Conservation (phyloP, 2,113 vertebrate species). For the Sapajus apella region DNA sequence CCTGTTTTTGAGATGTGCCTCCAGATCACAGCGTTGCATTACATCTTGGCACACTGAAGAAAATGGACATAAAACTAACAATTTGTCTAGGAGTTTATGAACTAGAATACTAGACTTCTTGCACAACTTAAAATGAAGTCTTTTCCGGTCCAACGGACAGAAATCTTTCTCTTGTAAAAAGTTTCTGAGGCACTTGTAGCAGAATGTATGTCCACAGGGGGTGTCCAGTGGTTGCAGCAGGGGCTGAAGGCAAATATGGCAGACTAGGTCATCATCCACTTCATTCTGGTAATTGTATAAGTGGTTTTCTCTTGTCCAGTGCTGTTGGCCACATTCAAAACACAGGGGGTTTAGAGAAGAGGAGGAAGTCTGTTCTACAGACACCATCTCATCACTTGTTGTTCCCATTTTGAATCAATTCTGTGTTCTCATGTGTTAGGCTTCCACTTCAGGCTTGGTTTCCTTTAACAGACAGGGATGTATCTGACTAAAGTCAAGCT, state of each 20-base stretch:
- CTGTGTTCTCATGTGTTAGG: constrained; percentile 45
- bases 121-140: constrained; percentile 95
- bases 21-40: constrained; percentile 97
- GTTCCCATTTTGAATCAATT: constrained; percentile 89
- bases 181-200: constrained; percentile 96
- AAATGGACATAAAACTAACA: constrained; percentile 94
- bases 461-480: constrained; percentile 30
- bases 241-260: constrained; percentile 99
- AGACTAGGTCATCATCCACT: constrained; percentile 98
- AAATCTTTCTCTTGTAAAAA: constrained; percentile 98
- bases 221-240: constrained; percentile 97
- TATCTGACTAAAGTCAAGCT: background rate
- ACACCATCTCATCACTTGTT: constrained; percentile 88
- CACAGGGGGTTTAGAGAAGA: constrained; percentile 92
- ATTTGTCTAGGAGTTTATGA: constrained; percentile 97
- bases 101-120: constrained; percentile 98
- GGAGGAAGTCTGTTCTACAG: constrained; percentile 86
- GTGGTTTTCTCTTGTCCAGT: constrained; percentile 96
- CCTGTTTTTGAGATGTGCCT: constrained; percentile 98
- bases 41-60: constrained; percentile 91
- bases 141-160: constrained; percentile 95
- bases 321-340: constrained; percentile 96
- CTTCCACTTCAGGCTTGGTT: background rate
- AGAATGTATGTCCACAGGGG: constrained; percentile 99
- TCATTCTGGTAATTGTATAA: constrained; percentile 98